A percentile compares a stretch with the other conserved stretches of the same genome.
These are phyloP conservation scores for Saccostrea cuccullata DNA, from an alignment of 1,140 invertebrate genomes.

Conservation along the genomic window DNA sequence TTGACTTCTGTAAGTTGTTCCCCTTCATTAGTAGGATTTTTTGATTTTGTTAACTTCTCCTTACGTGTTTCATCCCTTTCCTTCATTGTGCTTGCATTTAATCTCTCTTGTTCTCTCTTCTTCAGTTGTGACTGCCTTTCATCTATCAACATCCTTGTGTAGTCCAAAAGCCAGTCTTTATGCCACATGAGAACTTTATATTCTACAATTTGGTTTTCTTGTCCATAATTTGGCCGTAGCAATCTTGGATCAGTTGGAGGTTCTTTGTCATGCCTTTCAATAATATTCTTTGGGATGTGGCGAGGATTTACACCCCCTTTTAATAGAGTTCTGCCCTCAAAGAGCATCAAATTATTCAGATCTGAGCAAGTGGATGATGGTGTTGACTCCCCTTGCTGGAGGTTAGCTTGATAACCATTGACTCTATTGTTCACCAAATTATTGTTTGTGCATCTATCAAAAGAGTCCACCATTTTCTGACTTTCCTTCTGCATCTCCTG, in stretches of 20 bases:
- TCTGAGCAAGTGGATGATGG: not conserved
- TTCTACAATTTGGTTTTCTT: not conserved
- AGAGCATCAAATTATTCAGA: constrained; percentile 29
- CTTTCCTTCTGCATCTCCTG: not conserved
- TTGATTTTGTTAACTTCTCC: not conserved
- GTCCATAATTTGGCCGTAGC: not conserved
- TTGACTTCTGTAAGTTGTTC: not conserved
- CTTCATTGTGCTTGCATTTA: not conserved
- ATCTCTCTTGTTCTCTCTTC: constrained; percentile 7
- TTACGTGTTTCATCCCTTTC: not conserved
- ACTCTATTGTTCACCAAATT: not conserved
- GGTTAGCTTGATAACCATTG: not conserved
- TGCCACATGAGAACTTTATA: constrained; percentile 22
- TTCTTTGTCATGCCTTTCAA: constrained; percentile 49
- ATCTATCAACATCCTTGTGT: not conserved
- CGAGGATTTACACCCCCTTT: constrained; percentile 66
- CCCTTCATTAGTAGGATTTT: not conserved
- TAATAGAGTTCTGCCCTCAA: constrained; percentile 63
- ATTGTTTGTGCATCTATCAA: not conserved
- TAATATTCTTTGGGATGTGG: constrained; percentile 60
- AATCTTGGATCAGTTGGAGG: constrained; percentile 56
- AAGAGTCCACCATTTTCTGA: not conserved
- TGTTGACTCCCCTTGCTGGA: constrained; percentile 10
- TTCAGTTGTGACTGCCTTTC: not conserved
- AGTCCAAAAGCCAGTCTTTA: constrained; percentile 20